Evolutionary conservation across 2,113 vertebrate genomes (phyloP).

Genomic region (Percopsis transmontana): DNA sequence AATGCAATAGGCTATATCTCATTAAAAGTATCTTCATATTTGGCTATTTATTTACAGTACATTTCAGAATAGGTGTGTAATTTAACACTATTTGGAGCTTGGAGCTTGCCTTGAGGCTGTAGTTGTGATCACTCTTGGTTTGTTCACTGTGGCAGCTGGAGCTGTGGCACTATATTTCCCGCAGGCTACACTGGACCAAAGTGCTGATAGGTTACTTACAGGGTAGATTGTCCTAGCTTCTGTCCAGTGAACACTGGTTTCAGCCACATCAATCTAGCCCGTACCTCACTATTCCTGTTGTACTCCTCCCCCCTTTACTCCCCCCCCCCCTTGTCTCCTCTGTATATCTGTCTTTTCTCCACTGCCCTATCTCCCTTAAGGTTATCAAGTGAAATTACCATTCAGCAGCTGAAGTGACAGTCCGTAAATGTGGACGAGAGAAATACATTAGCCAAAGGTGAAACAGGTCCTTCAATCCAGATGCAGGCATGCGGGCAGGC

Average conservation of each 20-base stretch:
- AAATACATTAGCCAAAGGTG: conserved; percentile 30
- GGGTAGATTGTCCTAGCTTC: conserved; percentile 5
- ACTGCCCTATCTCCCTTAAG: conserved; percentile 4
- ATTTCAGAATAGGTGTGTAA: neutral
- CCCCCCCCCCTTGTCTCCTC: neutral
- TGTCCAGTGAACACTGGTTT: conserved; percentile 16
- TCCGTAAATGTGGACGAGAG: conserved; percentile 15
- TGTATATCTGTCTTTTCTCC: neutral
- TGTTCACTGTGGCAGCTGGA: neutral
- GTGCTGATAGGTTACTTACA: conserved; percentile 16
- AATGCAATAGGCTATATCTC: no score
- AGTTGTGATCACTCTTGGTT: conserved; percentile 14
- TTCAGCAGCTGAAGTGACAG: conserved; percentile 22
- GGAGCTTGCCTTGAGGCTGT: neutral
- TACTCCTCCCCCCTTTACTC: neutral
- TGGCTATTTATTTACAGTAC: neutral
- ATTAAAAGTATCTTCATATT: no score
- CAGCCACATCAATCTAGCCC: conserved; percentile 4
- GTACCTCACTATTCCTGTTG: neutral
- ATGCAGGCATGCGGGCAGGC: conserved; percentile 5
- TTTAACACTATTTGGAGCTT: neutral
- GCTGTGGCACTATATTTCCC: neutral
- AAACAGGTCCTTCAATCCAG: conserved; percentile 30
- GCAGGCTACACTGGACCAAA: conserved; percentile 4
- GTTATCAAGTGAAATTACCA: conserved; percentile 30